Evolutionary conservation across 2,113 vertebrate species (phyloP), one percentile per base, ranked within the genome.

Genomic region (Corynorhinus townsendii): DNA sequence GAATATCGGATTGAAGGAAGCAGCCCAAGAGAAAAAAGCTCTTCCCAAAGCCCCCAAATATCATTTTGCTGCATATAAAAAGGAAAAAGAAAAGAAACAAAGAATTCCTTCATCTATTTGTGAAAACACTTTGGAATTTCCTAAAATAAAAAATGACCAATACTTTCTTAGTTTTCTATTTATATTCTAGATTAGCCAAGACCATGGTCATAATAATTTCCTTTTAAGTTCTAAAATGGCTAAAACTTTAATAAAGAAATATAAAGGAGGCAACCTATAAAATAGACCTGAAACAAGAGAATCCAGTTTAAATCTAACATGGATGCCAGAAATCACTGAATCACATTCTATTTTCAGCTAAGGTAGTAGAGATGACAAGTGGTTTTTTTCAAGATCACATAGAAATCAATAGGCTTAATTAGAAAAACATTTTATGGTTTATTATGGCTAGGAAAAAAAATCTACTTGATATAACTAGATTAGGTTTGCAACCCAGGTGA

Each of bases 1-100:
- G 98, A 98, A 98, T 98, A 94, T 97, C 94, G 97, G 96, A 98
- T 66, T 98, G 96, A 96, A 98, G 96, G 96, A 68, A 92, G 80
- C 75, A 95, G 47, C 90, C 82, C 95, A 79, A 82, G 94, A 97
- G 96, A 92, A 94, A 84, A 66, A 88, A 72, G 30, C 47, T 86
- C 73, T 90, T 72, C 87, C 89, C 75, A 72, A 82, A 86, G 64
- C 24, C 84, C 66, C 45, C 30, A 92, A 5, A 69, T 88, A 82
- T 88, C 90, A 90, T 64, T 95, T 81, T 97, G 73, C 40, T 11
- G 0, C 52, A 94, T 92, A 94, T 73, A 72, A 95, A 96, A 97
- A 90, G 40, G 12, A 91, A 89, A 35, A 79, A 76, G 62, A 88
- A 91, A 90, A 91, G 26, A 2, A 47, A 77, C 28, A 89, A 89